These are phyloP conservation scores for Neopipo cinnamomea DNA, from an alignment of 2,113 vertebrate species.

Conservation along the genomic window DNA sequence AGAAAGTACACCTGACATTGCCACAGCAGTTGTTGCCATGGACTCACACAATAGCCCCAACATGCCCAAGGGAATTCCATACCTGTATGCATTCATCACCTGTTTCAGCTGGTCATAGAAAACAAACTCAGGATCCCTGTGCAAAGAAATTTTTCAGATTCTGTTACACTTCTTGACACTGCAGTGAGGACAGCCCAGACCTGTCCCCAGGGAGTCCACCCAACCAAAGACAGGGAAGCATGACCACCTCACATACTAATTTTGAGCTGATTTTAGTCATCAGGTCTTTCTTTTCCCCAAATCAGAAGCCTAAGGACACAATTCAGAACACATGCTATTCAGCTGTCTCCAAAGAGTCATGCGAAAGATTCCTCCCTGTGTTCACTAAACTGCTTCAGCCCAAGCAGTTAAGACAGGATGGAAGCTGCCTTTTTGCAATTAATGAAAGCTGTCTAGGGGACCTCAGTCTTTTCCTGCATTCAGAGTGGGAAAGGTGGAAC, in stretches of 20 bases:
- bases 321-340: background rate
- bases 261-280: background rate
- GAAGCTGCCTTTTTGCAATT: background rate
- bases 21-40: background rate
- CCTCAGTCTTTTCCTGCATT: background rate
- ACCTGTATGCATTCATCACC: conserved; percentile 99
- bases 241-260: background rate
- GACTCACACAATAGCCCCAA: background rate
- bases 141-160: conserved; percentile 4
- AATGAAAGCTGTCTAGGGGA: background rate
- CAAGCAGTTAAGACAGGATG: background rate
- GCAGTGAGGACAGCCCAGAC: background rate
- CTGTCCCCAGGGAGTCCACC: background rate
- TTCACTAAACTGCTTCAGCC: background rate
- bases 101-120: conserved; percentile 99
- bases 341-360: background rate
- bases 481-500: background rate
- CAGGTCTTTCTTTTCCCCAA: background rate
- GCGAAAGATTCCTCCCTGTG: background rate
- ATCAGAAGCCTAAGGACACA: background rate
- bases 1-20: background rate
- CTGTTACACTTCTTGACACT: background rate
- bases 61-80: background rate
- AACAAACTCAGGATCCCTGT: conserved; percentile 96
- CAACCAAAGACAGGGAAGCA: background rate